phyloP scores from a whole-genome alignment of 2,113 vertebrate species.

The Gambusia affinis region DNA sequence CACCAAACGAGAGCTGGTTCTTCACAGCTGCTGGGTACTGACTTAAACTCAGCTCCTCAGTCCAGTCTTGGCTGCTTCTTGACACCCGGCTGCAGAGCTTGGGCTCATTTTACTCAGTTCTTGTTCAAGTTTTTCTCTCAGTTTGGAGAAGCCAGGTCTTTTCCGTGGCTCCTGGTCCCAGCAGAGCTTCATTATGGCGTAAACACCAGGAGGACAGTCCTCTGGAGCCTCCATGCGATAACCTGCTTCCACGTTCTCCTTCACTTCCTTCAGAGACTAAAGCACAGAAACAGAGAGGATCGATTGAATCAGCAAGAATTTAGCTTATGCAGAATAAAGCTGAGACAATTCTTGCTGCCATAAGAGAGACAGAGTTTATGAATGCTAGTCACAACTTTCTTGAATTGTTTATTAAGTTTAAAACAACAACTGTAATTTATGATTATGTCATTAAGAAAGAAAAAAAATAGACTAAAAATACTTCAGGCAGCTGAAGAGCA shows the following conservation, averaged over 20 bases:
- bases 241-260: conserved; percentile 83
- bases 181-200: conserved; percentile 87
- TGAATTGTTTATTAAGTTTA: too few species aligned
- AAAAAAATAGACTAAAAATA: too few species aligned
- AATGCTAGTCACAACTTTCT: too few species aligned
- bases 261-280: conserved; percentile 88
- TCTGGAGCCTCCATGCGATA: conserved; percentile 91
- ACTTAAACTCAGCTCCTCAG: conserved; percentile 25
- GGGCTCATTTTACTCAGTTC: conserved; percentile 58
- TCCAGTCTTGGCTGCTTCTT: neutral
- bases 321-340: too few species aligned
- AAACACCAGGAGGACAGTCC: conserved; percentile 80
- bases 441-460: too few species aligned
- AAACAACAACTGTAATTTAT: too few species aligned
- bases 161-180: conserved; percentile 88
- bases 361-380: too few species aligned
- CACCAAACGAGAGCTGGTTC: neutral
- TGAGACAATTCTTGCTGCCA: too few species aligned
- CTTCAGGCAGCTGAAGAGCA: too few species aligned
- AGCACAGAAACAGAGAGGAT: neutral
- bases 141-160: conserved; percentile 87
- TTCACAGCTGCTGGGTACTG: neutral
- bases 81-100: neutral
- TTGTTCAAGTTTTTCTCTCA: conserved; percentile 84
- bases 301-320: neutral